Percentiles rank a stretch among this genome's conserved stretches.
phyloP scores from a whole-genome alignment of 2,888 invertebrate genomes.

The Plutella xylostella region DNA sequence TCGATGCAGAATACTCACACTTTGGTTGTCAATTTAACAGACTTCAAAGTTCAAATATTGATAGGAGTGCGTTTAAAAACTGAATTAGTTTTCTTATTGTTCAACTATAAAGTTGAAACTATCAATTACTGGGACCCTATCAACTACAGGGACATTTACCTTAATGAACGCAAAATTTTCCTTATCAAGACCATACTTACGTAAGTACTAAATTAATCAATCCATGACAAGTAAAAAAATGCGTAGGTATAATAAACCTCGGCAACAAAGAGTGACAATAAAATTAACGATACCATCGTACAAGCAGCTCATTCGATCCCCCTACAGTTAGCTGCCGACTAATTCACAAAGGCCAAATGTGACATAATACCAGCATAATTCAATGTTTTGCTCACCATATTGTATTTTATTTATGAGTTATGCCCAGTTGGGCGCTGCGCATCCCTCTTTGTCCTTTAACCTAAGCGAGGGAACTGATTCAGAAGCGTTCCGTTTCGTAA shows the following conservation, averaged over 20 bases:
- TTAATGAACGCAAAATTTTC: no score
- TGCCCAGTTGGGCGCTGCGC: slow-evolving; percentile 44
- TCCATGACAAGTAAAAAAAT: neutral
- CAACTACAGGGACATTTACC: neutral
- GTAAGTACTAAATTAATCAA: neutral
- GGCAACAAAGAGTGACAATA: neutral
- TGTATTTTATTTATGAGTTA: slow-evolving; percentile 72
- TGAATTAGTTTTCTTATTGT: no score
- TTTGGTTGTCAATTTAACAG: no score
- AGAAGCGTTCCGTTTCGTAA: neutral
- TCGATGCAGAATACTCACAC: no score
- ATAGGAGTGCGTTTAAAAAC: no score
- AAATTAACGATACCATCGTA: slow-evolving; percentile 42
- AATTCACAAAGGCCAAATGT: slow-evolving; percentile 70
- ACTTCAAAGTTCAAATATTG: no score
- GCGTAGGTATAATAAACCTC: slow-evolving; percentile 1
- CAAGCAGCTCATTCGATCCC: slow-evolving; percentile 31
- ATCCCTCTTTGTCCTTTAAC: slow-evolving; percentile 40
- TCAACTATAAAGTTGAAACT: no score
- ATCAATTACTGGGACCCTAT: neutral
- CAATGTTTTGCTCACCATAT: slow-evolving; percentile 72
- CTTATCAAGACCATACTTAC: neutral
- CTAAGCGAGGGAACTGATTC: no score
- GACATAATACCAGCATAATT: slow-evolving; percentile 70
- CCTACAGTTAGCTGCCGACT: slow-evolving; percentile 45